phyloP scores from a whole-genome alignment of 2,888 invertebrate species.

The Mythimna vitellina region DNA sequence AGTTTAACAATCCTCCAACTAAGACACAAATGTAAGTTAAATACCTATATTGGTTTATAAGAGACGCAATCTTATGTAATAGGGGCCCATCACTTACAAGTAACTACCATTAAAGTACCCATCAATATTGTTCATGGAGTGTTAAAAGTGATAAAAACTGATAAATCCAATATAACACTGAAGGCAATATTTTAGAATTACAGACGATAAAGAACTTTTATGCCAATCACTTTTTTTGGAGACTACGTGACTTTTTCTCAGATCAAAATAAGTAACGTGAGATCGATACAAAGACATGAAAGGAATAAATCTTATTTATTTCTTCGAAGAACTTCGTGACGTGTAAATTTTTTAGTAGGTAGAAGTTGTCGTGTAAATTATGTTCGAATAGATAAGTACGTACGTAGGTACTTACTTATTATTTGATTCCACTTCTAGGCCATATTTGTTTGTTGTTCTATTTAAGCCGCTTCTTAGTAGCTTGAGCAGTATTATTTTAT shows the following conservation, averaged over 20 bases:
- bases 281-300: conserved; percentile 1
- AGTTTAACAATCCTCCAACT: background rate
- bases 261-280: conserved; percentile 6
- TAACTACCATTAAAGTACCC: conserved; percentile 12
- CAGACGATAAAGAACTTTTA: conserved; percentile 11
- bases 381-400: background rate
- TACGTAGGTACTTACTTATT: background rate
- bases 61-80: conserved; percentile 8
- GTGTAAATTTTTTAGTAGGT: background rate
- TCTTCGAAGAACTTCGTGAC: background rate
- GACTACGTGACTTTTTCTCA: conserved; percentile 19
- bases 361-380: background rate
- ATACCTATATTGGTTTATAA: conserved; percentile 2
- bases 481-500: background rate
- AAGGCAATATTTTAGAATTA: conserved; percentile 1
- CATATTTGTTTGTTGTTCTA: conserved; percentile 1
- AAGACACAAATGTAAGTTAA: background rate
- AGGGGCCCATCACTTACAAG: conserved; percentile 8
- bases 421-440: background rate
- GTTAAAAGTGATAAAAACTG: conserved; percentile 16
- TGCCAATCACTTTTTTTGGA: background rate
- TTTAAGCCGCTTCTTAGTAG: background rate
- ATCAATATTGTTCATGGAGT: conserved; percentile 5
- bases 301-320: conserved; percentile 16
- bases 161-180: conserved; percentile 20